phyloP scores from a whole-genome alignment of 2,113 vertebrate genomes.

The Ptilorrhoa leucosticta region DNA sequence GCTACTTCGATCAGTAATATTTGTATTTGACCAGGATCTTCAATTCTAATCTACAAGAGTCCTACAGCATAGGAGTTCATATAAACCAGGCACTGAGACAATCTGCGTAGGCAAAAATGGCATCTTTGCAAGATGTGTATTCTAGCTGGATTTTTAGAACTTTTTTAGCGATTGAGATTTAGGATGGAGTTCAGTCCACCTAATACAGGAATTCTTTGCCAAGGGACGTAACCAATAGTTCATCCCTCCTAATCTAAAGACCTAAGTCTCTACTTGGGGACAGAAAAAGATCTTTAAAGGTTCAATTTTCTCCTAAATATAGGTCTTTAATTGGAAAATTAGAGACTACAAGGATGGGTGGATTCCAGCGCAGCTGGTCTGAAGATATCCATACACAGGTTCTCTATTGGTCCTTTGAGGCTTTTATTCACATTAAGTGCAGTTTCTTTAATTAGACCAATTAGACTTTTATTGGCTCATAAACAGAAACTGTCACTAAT shows the following conservation, averaged over 20 bases:
- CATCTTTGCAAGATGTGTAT: neutral
- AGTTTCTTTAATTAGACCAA: neutral
- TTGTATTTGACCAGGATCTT: neutral
- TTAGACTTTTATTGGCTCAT: neutral
- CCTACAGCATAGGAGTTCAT: neutral
- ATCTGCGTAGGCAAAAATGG: neutral
- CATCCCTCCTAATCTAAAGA: neutral
- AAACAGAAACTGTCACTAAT: neutral
- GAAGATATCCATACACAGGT: neutral
- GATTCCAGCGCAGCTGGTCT: neutral
- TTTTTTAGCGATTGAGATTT: neutral
- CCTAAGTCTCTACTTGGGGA: neutral
- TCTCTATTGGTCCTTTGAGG: neutral
- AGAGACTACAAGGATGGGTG: neutral
- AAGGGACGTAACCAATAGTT: fast-evolving
- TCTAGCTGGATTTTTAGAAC: neutral
- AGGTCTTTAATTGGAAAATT: neutral
- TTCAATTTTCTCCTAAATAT: neutral
- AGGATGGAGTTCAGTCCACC: neutral
- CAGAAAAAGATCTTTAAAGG: neutral
- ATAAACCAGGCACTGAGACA: neutral
- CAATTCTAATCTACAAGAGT: neutral
- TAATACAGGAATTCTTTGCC: neutral
- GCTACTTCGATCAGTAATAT: neutral
- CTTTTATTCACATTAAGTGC: neutral